Base-by-base conservation (phyloP, 2,888 invertebrate genomes). In the Cantharis flavilabris region DNA sequence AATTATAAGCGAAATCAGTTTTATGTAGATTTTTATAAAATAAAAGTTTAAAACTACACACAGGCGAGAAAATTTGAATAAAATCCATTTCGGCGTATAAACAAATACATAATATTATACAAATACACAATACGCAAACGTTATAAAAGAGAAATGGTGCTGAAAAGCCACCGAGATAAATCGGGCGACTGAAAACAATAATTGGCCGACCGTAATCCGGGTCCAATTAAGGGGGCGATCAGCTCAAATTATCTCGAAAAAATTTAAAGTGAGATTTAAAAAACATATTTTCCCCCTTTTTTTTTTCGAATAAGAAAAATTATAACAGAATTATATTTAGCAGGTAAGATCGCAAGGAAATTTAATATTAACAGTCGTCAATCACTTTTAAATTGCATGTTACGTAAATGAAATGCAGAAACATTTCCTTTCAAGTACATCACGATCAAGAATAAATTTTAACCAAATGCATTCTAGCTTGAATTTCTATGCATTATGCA, bases 171-270 rank as follows among this genome's bases (percentile, higher is more conserved):
- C 83, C 81, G 83, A 82, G 82, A 83, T 84, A 76, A 85, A 84
- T 84, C 83, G 82, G 83, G 83, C 78, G 80, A 78, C 83, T 80
- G 83, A 84, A 85, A 84, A 84, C 85, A 84, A 85, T 85, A 84
- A 85, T 84, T 83, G 83, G 82, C 79, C 79, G 81, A 82, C 79
- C 81, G 83, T 84, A 84, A 83, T 83, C 83, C 82, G 82, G 79
- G 82, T 73, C 81, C 83, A 83, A 83, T 84, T 83, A 83, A 82
- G 80, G 80, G 75, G 80, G 82, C 78, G 82, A 83, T 83, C 77
- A 70, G 75, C 78, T 78, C 69, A 72, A 77, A 77, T 75, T 77
- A 73, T 33, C 73, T 71, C 67, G 71, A 65, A 73, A 28, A 62
- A 73, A 23, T 23, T 67, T 11, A 67, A 23, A 26, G 65, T 20